phyloP scores from a whole-genome alignment of 30 jellyfish, hydroid and myxozoan genomes.

The Mastigias papua region DNA sequence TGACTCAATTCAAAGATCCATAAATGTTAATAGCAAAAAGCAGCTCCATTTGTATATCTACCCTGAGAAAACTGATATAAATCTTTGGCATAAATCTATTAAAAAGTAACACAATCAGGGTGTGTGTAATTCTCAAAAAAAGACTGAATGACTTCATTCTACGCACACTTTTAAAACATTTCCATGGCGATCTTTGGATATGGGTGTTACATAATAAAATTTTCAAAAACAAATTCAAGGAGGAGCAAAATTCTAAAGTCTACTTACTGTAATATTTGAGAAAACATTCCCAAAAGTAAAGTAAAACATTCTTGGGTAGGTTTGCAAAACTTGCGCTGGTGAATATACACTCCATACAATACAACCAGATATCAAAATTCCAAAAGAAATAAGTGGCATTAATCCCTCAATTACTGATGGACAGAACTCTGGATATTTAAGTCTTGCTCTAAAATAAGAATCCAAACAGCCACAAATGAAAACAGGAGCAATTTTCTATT shows the following conservation, averaged over 20 bases:
- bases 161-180: too few relatives aligned
- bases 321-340: constrained; percentile 45
- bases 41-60: too few relatives aligned
- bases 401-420: constrained; percentile 79
- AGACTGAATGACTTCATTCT: too few relatives aligned
- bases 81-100: too few relatives aligned
- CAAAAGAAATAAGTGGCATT: constrained; percentile 74
- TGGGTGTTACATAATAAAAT: too few relatives aligned
- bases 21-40: too few relatives aligned
- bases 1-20: too few relatives aligned
- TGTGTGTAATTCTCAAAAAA: too few relatives aligned
- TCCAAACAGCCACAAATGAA: not conserved
- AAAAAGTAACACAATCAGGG: too few relatives aligned
- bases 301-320: constrained; percentile 59
- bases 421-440: constrained; percentile 80
- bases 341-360: constrained; percentile 67
- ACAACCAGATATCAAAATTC: constrained; percentile 31
- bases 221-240: too few relatives aligned
- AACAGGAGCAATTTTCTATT: not conserved
- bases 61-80: too few relatives aligned
- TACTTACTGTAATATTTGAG: constrained; percentile 86
- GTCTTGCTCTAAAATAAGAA: constrained; percentile 68
- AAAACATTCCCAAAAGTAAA: constrained; percentile 81
- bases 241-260: not conserved
- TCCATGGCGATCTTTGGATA: too few relatives aligned